Evolutionary conservation across 2,888 invertebrate species (phyloP), one percentile per base, ranked within the genome.

Genomic region (Gymnoscelis rufifasciata): DNA sequence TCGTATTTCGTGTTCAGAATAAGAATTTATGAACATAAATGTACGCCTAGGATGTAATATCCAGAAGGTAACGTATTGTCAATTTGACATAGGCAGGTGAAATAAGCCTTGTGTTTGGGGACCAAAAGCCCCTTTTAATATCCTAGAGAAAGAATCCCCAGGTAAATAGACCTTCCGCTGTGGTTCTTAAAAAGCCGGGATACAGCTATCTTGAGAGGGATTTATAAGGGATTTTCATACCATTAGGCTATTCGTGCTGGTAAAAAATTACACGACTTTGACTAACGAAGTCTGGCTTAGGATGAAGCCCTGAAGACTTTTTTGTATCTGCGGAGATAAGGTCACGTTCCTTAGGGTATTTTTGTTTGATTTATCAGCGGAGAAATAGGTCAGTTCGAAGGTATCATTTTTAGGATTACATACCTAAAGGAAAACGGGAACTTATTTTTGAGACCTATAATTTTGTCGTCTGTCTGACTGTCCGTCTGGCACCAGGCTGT

Each of bases 151-250:
- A 68, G 69, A 68, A 63, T 56, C 57, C 56, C 51, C 60, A 70
- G 66, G 72, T 71, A 70, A 72, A 74, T 70, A 65, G 61, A 56
- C 46, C 55, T 62, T 64, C 63, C 66, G 55, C 52, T 43, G 50
- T 52, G 57, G 57, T 38, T 14, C 27, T 41, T 19, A 28, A 14
- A 29, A 19, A 28, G 31, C 28, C 11, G 48, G 48, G 48, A 49
- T 41, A 38, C 23, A 29, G 37, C 26, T 30, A 39, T 36, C 42
- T 29, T 12, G 14, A 13, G 19, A 14, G 26, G 41, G 47, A 51
- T 50, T 57, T 53, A 42, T 40, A 24, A 47, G 47, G 57, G 47
- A 53, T 53, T 52, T 49, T 41, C 51, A 39, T 36, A 41, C 38
- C 30, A 38, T 40, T 38, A 41, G 11, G 33, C 15, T 41, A 15